Evolutionary conservation across 2,113 vertebrate genomes (phyloP).

Genomic region (Psophia crepitans): DNA sequence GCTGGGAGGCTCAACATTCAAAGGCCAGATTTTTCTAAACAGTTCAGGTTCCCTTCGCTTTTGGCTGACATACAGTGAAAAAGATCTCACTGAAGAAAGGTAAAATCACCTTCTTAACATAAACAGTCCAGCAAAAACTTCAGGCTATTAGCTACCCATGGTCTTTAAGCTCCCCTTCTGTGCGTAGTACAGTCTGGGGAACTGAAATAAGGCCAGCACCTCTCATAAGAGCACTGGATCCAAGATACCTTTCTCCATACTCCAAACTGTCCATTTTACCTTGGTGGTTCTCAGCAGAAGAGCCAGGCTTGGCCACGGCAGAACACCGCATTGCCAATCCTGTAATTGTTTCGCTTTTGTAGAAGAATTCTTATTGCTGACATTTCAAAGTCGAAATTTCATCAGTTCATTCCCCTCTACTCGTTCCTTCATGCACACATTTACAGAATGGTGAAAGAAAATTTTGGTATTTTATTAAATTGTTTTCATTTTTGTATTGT

Average conservation of each 20-base stretch:
- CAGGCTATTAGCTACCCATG: background rate
- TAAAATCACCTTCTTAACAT: background rate
- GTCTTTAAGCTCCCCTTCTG: background rate
- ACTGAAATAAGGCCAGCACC: background rate
- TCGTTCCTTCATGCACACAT: background rate
- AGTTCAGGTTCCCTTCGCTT: background rate
- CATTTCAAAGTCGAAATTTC: background rate
- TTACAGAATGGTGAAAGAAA: background rate
- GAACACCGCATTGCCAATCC: background rate
- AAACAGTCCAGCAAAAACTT: background rate
- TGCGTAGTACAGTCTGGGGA: background rate
- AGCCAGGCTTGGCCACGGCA: background rate
- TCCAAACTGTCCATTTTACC: background rate
- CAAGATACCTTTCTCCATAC: background rate
- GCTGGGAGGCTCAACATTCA: constrained; percentile 24
- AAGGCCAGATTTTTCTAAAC: constrained; percentile 2
- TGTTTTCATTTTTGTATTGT: background rate
- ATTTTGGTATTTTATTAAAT: background rate
- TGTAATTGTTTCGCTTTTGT: background rate
- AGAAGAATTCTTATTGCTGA: background rate
- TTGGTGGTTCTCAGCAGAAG: background rate
- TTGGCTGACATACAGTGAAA: constrained; percentile 4
- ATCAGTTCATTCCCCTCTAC: background rate
- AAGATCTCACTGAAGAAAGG: background rate
- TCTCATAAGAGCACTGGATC: background rate